Conservation (phyloP, 2,888 invertebrate genomes). For the Ashinkailepas kermadecensis region DNA sequence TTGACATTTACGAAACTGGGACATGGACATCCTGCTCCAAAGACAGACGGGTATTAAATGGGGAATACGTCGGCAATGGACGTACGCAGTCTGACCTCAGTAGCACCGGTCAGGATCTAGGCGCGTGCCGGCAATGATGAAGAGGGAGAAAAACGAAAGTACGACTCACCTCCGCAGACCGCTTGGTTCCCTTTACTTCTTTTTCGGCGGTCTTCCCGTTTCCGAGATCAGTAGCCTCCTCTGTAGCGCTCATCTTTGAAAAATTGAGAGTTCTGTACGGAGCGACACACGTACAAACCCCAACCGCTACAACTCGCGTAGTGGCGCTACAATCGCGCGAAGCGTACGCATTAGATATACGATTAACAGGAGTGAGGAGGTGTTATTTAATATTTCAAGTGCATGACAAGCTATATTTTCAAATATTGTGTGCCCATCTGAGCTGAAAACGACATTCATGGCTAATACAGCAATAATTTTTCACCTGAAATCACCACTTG, state of each 20-base stretch:
- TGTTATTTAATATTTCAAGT: too few species aligned
- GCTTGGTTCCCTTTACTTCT: background rate
- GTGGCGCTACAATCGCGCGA: background rate
- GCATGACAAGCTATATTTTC: background rate
- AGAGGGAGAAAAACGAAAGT: too few species aligned
- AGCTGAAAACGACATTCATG: background rate
- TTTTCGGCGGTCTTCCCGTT: background rate
- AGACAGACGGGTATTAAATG: too few species aligned
- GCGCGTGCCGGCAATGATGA: too few species aligned
- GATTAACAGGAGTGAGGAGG: too few species aligned
- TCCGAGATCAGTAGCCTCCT: background rate
- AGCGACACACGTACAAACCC: background rate
- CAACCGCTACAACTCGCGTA: background rate
- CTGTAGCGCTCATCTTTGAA: background rate
- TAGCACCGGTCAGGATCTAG: too few species aligned
- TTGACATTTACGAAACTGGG: too few species aligned
- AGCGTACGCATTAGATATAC: background rate
- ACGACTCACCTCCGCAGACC: background rate
- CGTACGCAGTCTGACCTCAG: too few species aligned
- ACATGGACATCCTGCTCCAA: too few species aligned
- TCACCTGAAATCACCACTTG: background rate
- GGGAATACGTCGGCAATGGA: too few species aligned
- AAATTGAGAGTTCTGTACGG: background rate
- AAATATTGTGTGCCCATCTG: background rate
- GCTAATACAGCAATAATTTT: too few species aligned